phyloP scores from a whole-genome alignment of 2,113 vertebrate species.

The Petaurus breviceps region DNA sequence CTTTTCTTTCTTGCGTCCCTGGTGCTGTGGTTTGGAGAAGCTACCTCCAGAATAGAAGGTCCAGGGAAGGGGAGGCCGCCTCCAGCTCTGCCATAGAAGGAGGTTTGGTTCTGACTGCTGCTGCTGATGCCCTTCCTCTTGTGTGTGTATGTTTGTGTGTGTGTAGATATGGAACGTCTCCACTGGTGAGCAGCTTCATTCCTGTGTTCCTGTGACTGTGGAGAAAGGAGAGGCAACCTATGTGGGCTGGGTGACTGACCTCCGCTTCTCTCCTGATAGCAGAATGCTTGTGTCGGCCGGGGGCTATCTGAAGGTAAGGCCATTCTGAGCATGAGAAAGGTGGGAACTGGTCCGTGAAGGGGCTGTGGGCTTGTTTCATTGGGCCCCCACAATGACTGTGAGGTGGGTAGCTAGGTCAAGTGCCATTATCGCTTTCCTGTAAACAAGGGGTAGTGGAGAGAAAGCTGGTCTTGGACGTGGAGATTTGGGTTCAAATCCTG shows the following conservation, averaged over 20 bases:
- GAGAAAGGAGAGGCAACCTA: constrained; percentile 91
- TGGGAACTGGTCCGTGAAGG: too few relatives aligned
- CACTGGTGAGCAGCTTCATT: constrained; percentile 87
- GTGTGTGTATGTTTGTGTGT: constrained; percentile 41
- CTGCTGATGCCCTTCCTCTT: constrained; percentile 3
- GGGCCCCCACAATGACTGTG: neutral
- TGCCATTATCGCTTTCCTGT: neutral
- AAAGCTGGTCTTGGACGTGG: too few relatives aligned
- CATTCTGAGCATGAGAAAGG: too few relatives aligned
- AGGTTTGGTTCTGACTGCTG: neutral
- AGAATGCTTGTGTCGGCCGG: constrained; percentile 92
- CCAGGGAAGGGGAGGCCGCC: neutral
- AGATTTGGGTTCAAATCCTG: too few relatives aligned
- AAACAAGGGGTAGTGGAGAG: neutral
- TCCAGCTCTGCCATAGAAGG: neutral
- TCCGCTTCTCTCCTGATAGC: constrained; percentile 93
- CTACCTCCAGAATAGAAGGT: neutral
- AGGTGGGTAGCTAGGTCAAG: neutral
- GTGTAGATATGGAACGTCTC: constrained; percentile 90
- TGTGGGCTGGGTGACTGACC: constrained; percentile 95
- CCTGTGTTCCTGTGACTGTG: constrained; percentile 86
- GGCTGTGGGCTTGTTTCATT: too few relatives aligned
- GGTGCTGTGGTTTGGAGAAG: neutral
- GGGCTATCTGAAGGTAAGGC: constrained; percentile 93
- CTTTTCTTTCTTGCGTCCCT: neutral